A percentile compares a stretch with the other conserved stretches of the same genome.
phyloP scores from a whole-genome alignment of 2,888 invertebrate species.

The Hirtodrosophila confusa region DNA sequence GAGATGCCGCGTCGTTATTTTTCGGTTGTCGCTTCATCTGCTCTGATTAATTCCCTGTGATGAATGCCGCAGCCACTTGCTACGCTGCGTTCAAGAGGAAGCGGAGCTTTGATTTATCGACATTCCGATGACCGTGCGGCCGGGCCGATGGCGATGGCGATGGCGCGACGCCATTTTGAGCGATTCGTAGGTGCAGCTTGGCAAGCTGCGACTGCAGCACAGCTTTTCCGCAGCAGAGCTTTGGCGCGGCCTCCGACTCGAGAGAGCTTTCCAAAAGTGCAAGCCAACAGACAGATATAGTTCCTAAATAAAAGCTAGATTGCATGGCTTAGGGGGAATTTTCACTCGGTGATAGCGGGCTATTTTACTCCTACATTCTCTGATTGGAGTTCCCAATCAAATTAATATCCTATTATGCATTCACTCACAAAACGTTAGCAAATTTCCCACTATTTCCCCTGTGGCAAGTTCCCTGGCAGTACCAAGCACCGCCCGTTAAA shows the following conservation, averaged over 20 bases:
- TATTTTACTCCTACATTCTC: conserved; percentile 6
- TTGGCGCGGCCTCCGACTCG: conserved; percentile 27
- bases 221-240: conserved; percentile 50
- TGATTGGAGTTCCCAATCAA: neutral
- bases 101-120: conserved; percentile 72
- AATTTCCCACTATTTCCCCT: conserved; percentile 73
- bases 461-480: neutral
- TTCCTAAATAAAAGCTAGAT: conserved; percentile 36
- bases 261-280: conserved; percentile 56
- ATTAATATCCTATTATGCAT: conserved; percentile 11
- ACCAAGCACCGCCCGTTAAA: conserved; percentile 70
- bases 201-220: conserved; percentile 30
- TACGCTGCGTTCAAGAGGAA: conserved; percentile 29
- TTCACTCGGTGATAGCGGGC: conserved; percentile 8
- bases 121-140: conserved; percentile 54
- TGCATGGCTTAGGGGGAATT: conserved; percentile 32
- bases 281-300: conserved; percentile 33
- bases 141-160: conserved; percentile 12
- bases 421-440: conserved; percentile 1
- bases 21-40: conserved; percentile 76
- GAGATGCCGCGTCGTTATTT: conserved; percentile 75
- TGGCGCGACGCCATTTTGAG: conserved; percentile 69
- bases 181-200: conserved; percentile 59
- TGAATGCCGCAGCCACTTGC: conserved; percentile 68
- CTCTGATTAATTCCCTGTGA: conserved; percentile 76